Evolutionary conservation across 2,113 vertebrate genomes (phyloP), one percentile per base, ranked within the genome.

Genomic region (Triplophysa rosa): DNA sequence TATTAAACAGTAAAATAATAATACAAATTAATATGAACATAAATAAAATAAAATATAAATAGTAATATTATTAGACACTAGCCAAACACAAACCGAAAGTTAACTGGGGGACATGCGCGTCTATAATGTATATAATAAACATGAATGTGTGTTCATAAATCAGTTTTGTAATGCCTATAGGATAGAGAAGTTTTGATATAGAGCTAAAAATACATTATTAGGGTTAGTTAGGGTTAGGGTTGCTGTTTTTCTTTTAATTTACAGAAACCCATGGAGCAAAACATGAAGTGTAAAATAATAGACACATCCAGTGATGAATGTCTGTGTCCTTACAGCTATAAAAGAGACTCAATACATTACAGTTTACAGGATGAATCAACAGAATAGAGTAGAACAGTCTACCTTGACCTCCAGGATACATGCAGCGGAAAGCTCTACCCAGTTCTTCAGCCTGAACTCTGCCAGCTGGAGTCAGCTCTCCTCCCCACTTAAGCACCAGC

Each of bases 381-480:
- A 4, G 21, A 33, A 33, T 12, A 10, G 1, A 54, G 9, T 29
- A 64, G 26, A 65, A 59, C 64, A 77, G 49, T 10, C 13, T 85
- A 99, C 98, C 98, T 93, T 99, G 98, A 58, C 98, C 98, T 83
- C 98, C 98, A 0, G 98, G 98, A 85, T 99, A 99, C 97, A 99
- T 99, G 82, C 97, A 99, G 85, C 98, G 95, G 79, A 99, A 99
- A 59, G 98, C 97, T 62, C 96, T 84, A 0, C 98, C 98, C 85
- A 99, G 95, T 84, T 99, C 96, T 85, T 99, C 98, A 0, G 98
- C 95, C 89, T 99, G 98, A 0, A 99, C 96, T 52, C 95, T 90
- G 14, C 98, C 98, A 2, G 95, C 94, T 0, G 96, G 98, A 0
- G 98, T 99, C 87, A 99, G 90, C 85, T 99, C 97, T 16, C 98